These are phyloP conservation scores for Phaetusa simplex DNA, from an alignment of 2,113 vertebrate genomes.

Conservation along the genomic window DNA sequence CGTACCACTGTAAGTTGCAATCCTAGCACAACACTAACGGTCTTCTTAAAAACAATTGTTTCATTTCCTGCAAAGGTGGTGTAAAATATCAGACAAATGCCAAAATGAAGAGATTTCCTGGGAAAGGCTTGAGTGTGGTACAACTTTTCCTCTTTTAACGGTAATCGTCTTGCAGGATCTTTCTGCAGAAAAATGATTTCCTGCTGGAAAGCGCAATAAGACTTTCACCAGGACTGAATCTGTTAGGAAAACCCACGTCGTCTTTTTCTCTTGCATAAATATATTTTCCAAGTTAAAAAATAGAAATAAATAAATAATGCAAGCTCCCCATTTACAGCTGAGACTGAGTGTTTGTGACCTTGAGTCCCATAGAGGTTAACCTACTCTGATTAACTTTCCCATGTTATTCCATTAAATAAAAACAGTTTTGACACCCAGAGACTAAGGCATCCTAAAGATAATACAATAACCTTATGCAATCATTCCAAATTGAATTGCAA, in stretches of 20 bases:
- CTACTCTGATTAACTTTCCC: conserved; percentile 83
- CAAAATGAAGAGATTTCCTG: background rate
- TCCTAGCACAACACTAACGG: fast-evolving
- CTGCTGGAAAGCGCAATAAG: background rate
- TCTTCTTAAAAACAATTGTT: background rate
- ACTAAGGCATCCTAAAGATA: conserved; percentile 87
- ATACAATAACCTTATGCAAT: conserved; percentile 85
- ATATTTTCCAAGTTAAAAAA: background rate
- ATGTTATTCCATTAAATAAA: conserved; percentile 91
- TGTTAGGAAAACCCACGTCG: background rate
- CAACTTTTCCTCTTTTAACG: conserved; percentile 33
- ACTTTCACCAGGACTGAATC: background rate
- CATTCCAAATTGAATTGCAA: conserved; percentile 88
- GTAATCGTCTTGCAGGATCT: conserved; percentile 20
- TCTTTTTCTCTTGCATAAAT: background rate
- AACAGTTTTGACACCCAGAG: conserved; percentile 92
- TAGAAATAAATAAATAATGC: background rate
- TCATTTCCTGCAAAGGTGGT: background rate
- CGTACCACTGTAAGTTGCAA: background rate
- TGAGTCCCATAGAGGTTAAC: conserved; percentile 75
- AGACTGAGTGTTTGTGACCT: conserved; percentile 73
- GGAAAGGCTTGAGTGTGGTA: background rate
- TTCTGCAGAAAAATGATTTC: background rate
- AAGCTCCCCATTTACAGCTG: conserved; percentile 48
- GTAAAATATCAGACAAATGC: background rate